Evolutionary conservation across 2,797 vertebrate genomes (phyloP).

Genomic region (Distichodus sexfasciatus): DNA sequence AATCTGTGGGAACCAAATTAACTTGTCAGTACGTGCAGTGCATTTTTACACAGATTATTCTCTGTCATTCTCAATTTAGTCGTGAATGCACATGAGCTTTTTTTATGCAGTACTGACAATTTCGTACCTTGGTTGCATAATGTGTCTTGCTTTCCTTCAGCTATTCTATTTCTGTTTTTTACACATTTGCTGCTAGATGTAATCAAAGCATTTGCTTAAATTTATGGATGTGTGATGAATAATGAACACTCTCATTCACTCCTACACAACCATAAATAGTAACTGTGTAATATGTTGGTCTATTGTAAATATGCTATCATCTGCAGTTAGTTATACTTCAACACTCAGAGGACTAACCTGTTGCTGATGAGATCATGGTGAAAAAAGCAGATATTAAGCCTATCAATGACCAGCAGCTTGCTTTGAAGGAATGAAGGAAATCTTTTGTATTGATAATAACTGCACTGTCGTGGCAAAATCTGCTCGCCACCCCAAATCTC

Average conservation of each 20-base stretch:
- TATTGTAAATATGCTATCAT: neutral
- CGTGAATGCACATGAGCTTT: neutral
- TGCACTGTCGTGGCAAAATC: no score
- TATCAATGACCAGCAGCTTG: no score
- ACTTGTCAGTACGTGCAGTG: conserved; percentile 6
- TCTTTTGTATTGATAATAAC: no score
- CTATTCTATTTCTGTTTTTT: neutral
- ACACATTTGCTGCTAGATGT: neutral
- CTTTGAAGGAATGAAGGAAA: no score
- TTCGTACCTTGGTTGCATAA: no score
- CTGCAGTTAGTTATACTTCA: neutral
- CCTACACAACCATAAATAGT: neutral
- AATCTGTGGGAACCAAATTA: neutral
- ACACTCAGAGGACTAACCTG: no score
- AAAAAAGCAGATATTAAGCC: no score
- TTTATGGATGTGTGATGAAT: neutral
- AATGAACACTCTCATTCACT: neutral
- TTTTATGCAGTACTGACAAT: no score
- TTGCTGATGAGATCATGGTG: no score
- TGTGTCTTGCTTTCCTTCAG: neutral
- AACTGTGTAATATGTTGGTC: neutral
- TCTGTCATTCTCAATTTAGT: no score
- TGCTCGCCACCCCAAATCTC: no score
- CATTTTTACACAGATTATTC: conserved; percentile 5
- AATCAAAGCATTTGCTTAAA: neutral